Evolutionary conservation across 2,888 invertebrate genomes (phyloP).

Genomic region (Caenorhabditis sp.): DNA sequence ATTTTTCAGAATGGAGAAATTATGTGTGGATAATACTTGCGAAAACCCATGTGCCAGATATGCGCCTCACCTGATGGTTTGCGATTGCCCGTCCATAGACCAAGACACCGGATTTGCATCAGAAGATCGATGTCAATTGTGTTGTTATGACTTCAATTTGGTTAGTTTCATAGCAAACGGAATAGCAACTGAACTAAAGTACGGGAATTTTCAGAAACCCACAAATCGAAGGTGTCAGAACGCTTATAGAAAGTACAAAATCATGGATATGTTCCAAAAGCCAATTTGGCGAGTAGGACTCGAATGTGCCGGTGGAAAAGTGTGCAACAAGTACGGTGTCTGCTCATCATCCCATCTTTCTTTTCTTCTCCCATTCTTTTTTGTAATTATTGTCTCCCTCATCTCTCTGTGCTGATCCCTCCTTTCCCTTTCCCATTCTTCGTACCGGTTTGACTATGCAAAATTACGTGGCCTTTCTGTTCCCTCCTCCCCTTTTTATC

Average conservation of each 20-base stretch:
- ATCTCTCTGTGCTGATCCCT: slow-evolving; percentile 38
- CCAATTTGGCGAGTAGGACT: slow-evolving; percentile 82
- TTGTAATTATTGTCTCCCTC: slow-evolving; percentile 38
- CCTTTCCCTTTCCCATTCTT: background rate
- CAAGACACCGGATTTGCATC: slow-evolving; percentile 83
- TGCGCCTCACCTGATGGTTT: slow-evolving; percentile 83
- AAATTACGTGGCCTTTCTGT: slow-evolving; percentile 46
- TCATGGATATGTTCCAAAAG: slow-evolving; percentile 74
- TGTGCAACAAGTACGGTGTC: slow-evolving; percentile 82
- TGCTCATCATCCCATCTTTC: slow-evolving; percentile 74
- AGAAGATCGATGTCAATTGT: slow-evolving; percentile 83
- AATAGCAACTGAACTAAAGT: background rate
- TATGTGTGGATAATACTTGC: slow-evolving; percentile 83
- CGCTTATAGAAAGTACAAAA: slow-evolving; percentile 81
- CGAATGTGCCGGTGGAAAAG: slow-evolving; percentile 81
- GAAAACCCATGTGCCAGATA: slow-evolving; percentile 82
- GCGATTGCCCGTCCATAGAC: slow-evolving; percentile 83
- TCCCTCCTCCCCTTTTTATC: slow-evolving; percentile 23
- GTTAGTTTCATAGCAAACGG: slow-evolving; percentile 66
- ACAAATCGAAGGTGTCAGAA: slow-evolving; percentile 81
- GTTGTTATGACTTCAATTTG: slow-evolving; percentile 83
- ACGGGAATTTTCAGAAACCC: slow-evolving; percentile 79
- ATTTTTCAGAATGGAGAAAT: slow-evolving; percentile 79
- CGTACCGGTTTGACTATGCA: slow-evolving; percentile 32
- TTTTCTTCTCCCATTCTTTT: slow-evolving; percentile 53